A percentile compares a stretch with the other conserved stretches of the same genome.
Conservation (phyloP, 2,888 invertebrate genomes). For the Dynastes grantii region DNA sequence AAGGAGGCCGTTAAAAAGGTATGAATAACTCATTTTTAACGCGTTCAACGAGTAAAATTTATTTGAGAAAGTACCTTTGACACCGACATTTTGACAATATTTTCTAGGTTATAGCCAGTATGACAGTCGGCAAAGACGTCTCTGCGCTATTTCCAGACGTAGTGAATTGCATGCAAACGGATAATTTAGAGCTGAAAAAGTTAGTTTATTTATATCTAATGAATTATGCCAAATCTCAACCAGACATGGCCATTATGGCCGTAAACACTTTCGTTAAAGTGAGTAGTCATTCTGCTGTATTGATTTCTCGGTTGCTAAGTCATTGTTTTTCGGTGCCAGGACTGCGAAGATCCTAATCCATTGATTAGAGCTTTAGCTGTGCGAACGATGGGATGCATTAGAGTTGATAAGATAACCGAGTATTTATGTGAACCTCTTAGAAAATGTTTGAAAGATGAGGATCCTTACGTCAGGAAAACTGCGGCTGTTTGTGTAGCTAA, state of each 20-base stretch:
- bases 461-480: constrained; percentile 98
- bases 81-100: constrained; percentile 9
- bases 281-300: not conserved
- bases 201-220: constrained; percentile 98
- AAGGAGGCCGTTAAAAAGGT: constrained; percentile 99
- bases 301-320: not conserved
- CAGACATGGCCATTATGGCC: constrained; percentile 99
- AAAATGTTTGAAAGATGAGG: constrained; percentile 95
- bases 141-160: constrained; percentile 99
- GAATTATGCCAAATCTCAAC: constrained; percentile 99
- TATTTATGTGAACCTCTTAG: constrained; percentile 98
- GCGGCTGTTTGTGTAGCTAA: constrained; percentile 99
- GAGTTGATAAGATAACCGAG: constrained; percentile 99
- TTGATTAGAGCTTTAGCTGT: constrained; percentile 98
- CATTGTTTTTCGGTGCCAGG: constrained; percentile 73
- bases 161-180: constrained; percentile 99
- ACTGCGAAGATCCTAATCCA: constrained; percentile 99
- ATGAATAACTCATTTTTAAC: constrained; percentile 49
- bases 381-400: constrained; percentile 99
- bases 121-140: constrained; percentile 99
- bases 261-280: constrained; percentile 99
- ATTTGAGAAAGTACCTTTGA: not conserved
- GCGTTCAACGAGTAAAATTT: not conserved
- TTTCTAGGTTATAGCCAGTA: constrained; percentile 95
- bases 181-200: constrained; percentile 98